A percentile compares a stretch with the other conserved stretches of the same genome.
phyloP scores from a whole-genome alignment of 1,140 invertebrate species.

The Ceratosolen solmsi region DNA sequence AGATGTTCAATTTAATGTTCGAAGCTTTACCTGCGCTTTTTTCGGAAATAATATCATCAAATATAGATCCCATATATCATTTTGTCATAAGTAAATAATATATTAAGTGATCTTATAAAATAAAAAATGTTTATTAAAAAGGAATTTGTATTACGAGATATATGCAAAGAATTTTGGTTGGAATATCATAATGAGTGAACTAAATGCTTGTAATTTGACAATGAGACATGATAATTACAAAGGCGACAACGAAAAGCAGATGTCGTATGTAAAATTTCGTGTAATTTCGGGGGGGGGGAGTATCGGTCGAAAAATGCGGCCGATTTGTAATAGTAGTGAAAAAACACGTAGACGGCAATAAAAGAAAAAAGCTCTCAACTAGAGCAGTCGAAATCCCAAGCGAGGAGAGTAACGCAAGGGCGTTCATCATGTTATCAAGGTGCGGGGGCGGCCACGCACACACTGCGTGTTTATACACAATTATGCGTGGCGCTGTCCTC shows the following conservation, averaged over 20 bases:
- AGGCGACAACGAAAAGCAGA: no score
- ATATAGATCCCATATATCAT: background rate
- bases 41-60: background rate
- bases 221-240: no score
- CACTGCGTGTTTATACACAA: conserved; percentile 72
- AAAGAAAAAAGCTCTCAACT: background rate
- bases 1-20: conserved; percentile 5
- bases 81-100: background rate
- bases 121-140: background rate
- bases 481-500: conserved; percentile 71
- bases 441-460: conserved; percentile 59
- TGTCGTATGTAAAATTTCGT: no score
- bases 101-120: background rate
- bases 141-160: no score
- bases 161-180: no score
- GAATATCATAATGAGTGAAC: no score
- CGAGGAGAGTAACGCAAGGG: conserved; percentile 52
- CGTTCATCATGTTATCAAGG: conserved; percentile 73
- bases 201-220: no score
- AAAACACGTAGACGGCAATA: background rate
- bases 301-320: no score
- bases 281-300: no score
- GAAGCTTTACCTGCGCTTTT: background rate
- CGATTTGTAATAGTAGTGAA: no score
- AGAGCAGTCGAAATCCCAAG: background rate